Evolutionary conservation across 2,797 vertebrate species (phyloP).

Genomic region (Microctenopoma lineatum): DNA sequence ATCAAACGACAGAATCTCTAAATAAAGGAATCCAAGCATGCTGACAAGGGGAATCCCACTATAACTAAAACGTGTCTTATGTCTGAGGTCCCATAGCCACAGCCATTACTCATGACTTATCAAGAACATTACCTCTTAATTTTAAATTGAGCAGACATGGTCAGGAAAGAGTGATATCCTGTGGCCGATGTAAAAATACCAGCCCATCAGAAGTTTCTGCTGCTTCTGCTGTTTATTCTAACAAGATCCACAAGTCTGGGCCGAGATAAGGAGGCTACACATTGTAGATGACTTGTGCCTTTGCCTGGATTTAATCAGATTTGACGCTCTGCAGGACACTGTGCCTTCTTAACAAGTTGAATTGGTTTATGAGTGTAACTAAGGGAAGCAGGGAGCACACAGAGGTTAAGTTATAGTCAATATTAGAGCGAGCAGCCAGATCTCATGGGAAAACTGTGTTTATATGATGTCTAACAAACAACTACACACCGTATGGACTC

Average conservation of each 20-base stretch:
- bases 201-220: conserved; percentile 53
- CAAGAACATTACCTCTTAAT: conserved; percentile 62
- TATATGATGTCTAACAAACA: conserved; percentile 9
- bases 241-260: conserved; percentile 68
- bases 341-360: conserved; percentile 80
- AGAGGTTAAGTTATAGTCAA: conserved; percentile 64
- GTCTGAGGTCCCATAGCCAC: conserved; percentile 50
- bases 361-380: conserved; percentile 75
- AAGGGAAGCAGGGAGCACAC: conserved; percentile 62
- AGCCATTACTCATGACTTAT: conserved; percentile 65
- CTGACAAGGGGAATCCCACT: conserved; percentile 64
- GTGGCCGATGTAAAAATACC: conserved; percentile 34
- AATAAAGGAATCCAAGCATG: conserved; percentile 58
- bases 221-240: conserved; percentile 61
- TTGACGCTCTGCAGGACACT: conserved; percentile 76
- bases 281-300: conserved; percentile 74
- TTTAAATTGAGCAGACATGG: conserved; percentile 60
- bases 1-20: conserved; percentile 51
- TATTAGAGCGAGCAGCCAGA: conserved; percentile 35
- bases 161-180: conserved; percentile 47
- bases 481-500: background rate
- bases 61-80: conserved; percentile 53
- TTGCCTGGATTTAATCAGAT: conserved; percentile 74
- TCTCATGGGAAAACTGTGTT: conserved; percentile 42
- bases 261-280: conserved; percentile 69